Evolutionary conservation across 2,888 invertebrate species (phyloP).

Genomic region (Tetragonula carbonaria): DNA sequence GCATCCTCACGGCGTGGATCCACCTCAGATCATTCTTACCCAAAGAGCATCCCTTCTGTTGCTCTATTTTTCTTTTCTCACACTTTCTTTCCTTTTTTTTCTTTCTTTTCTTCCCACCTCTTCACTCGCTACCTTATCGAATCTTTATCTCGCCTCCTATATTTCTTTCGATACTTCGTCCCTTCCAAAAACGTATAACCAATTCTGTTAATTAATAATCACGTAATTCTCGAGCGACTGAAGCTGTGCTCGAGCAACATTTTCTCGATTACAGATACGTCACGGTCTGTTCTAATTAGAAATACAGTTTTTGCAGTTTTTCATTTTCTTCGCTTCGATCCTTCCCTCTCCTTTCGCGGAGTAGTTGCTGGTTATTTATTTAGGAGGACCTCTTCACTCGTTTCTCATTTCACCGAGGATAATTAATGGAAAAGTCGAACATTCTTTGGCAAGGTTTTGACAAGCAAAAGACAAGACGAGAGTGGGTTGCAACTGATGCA

Average conservation of each 20-base stretch:
- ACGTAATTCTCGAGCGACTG: too few relatives aligned
- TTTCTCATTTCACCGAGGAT: neutral
- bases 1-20: constrained; percentile 71
- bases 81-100: constrained; percentile 1
- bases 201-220: neutral
- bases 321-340: neutral
- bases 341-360: neutral
- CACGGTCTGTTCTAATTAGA: neutral
- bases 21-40: constrained; percentile 58
- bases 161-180: neutral
- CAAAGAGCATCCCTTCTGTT: constrained; percentile 47
- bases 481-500: constrained; percentile 60
- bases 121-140: constrained; percentile 4
- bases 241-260: too few relatives aligned
- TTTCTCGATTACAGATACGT: neutral
- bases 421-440: constrained; percentile 23
- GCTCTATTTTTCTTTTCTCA: constrained; percentile 25
- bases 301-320: neutral
- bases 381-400: neutral
- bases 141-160: neutral
- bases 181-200: neutral
- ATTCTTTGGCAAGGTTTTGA: constrained; percentile 36
- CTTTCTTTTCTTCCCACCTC: neutral
- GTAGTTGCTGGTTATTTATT: constrained; percentile 1
- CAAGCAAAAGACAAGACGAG: constrained; percentile 45